Evolutionary conservation across 2,113 vertebrate species (phyloP).

Genomic region (Poecilia latipinna): DNA sequence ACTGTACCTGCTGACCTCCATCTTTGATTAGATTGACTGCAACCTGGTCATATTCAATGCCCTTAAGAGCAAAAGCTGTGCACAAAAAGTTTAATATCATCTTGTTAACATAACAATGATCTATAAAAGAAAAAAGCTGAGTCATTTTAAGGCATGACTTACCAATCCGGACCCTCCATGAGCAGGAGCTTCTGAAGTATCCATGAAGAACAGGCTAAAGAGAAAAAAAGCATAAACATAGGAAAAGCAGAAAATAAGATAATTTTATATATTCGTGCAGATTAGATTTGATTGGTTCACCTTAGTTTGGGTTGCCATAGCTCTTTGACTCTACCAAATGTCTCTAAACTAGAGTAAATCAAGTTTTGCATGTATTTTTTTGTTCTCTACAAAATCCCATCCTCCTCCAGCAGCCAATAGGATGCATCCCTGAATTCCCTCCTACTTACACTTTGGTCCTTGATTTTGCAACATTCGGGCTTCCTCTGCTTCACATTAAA

Average conservation of each 20-base stretch:
- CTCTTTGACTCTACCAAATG: slow-evolving; percentile 13
- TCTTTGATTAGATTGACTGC: slow-evolving; percentile 90
- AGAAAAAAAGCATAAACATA: neutral
- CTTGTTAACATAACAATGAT: neutral
- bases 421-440: slow-evolving; percentile 57
- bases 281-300: slow-evolving; percentile 45
- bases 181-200: slow-evolving; percentile 97
- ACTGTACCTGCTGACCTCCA: slow-evolving; percentile 90
- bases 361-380: slow-evolving; percentile 24
- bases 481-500: slow-evolving; percentile 52
- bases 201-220: slow-evolving; percentile 90
- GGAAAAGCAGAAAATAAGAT: neutral
- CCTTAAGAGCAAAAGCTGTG: slow-evolving; percentile 93
- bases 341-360: slow-evolving; percentile 1
- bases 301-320: slow-evolving; percentile 77
- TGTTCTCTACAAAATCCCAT: neutral
- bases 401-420: slow-evolving; percentile 71
- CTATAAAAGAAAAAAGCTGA: neutral
- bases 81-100: slow-evolving; percentile 23
- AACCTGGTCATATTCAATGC: slow-evolving; percentile 86
- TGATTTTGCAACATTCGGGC: slow-evolving; percentile 70
- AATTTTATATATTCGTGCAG: neutral
- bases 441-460: slow-evolving; percentile 69
- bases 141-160: slow-evolving; percentile 60
- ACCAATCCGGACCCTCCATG: slow-evolving; percentile 97